Percentiles rank a stretch among this genome's conserved stretches.
These are phyloP conservation scores for Acromyrmex heyeri DNA, from an alignment of 1,140 invertebrate genomes.

Conservation along the genomic window DNA sequence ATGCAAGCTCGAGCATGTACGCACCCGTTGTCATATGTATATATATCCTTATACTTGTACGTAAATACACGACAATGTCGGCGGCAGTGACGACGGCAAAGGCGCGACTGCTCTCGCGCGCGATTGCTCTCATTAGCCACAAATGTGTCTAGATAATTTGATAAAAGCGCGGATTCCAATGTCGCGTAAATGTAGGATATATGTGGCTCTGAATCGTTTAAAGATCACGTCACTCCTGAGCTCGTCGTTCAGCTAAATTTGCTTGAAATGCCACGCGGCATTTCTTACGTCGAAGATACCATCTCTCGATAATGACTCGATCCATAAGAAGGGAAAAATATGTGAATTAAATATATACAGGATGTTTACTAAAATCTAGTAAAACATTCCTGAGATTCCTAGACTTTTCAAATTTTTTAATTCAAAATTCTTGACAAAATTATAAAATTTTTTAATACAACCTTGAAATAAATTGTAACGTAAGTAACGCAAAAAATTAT, in stretches of 20 bases:
- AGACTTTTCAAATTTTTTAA: too few species aligned
- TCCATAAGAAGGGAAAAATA: neutral
- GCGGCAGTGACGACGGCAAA: conserved; percentile 61
- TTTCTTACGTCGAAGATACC: conserved; percentile 55
- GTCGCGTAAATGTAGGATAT: conserved; percentile 80
- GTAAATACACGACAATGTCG: conserved; percentile 53
- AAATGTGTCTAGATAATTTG: conserved; percentile 82
- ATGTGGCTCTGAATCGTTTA: conserved; percentile 67
- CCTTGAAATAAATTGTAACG: too few species aligned
- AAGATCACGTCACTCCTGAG: conserved; percentile 25
- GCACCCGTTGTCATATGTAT: conserved; percentile 24
- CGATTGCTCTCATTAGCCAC: conserved; percentile 79
- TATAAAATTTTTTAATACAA: too few species aligned
- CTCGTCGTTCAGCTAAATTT: conserved; percentile 50
- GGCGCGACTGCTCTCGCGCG: conserved; percentile 54
- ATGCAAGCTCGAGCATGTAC: conserved; percentile 64
- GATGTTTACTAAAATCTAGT: too few species aligned
- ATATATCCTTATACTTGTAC: conserved; percentile 70
- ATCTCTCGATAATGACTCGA: neutral
- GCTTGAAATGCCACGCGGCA: conserved; percentile 47
- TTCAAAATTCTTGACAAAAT: too few species aligned
- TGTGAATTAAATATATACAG: conserved; percentile 7
- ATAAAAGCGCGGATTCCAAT: conserved; percentile 83
- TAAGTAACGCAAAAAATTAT: too few species aligned
- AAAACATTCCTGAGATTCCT: too few species aligned